Evolutionary conservation across 2,888 invertebrate genomes (phyloP).

Genomic region (Diarsia brunnea): DNA sequence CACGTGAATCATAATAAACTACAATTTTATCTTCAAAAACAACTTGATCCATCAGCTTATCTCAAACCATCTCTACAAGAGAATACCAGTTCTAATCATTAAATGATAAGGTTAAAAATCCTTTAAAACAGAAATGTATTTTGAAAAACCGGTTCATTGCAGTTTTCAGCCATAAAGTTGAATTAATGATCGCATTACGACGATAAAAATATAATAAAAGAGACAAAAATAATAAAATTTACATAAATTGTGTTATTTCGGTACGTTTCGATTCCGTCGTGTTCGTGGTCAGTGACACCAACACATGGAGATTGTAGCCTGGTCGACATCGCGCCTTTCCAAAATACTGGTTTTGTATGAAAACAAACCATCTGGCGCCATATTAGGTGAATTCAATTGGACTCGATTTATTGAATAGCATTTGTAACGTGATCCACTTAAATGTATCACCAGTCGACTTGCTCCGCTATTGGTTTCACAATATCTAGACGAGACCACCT

Average conservation of each 20-base stretch:
- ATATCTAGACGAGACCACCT: not conserved
- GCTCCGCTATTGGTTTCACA: not conserved
- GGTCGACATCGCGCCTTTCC: slow-evolving; percentile 10
- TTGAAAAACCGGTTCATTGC: slow-evolving; percentile 52
- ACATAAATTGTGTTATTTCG: slow-evolving; percentile 56
- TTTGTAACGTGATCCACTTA: slow-evolving; percentile 11
- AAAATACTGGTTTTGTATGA: slow-evolving; percentile 19
- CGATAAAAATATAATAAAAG: slow-evolving; percentile 26
- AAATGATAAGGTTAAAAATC: slow-evolving; percentile 37
- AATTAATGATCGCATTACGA: slow-evolving; percentile 51
- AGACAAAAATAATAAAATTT: slow-evolving; percentile 46
- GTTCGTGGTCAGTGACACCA: slow-evolving; percentile 43
- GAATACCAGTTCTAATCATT: slow-evolving; percentile 6
- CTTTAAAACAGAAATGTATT: not conserved
- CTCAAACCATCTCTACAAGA: slow-evolving; percentile 44
- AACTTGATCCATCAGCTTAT: slow-evolving; percentile 74
- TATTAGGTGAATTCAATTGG: slow-evolving; percentile 23
- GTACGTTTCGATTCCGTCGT: slow-evolving; percentile 26
- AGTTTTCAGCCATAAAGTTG: slow-evolving; percentile 51
- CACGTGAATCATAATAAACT: slow-evolving; percentile 46
- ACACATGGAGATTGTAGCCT: slow-evolving; percentile 10
- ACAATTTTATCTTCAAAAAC: slow-evolving; percentile 71
- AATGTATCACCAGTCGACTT: not conserved
- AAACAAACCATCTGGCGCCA: slow-evolving; percentile 45
- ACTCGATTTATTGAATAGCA: slow-evolving; percentile 20